Conservation (phyloP, 2,888 invertebrate species). For the Habroteleia sp. region DNA sequence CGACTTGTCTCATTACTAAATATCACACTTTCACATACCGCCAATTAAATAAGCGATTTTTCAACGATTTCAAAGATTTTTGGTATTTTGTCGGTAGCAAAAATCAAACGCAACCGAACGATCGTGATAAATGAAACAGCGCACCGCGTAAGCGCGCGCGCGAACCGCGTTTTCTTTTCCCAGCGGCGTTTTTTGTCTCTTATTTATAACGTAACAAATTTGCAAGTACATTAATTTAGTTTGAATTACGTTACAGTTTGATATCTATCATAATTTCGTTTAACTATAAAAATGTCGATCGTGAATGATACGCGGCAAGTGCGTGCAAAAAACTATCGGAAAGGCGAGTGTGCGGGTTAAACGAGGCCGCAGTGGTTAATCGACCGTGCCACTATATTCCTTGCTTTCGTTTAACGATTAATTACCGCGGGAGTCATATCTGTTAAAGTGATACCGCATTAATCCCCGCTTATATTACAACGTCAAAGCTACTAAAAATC, state of each 20-base stretch:
- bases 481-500: conserved; percentile 50
- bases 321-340: conserved; percentile 54
- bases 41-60: conserved; percentile 12
- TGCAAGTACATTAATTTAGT: conserved; percentile 58
- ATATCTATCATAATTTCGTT: conserved; percentile 58
- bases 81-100: conserved; percentile 2
- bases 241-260: conserved; percentile 57
- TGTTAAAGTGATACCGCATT: conserved; percentile 53
- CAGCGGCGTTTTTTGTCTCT: conserved; percentile 5
- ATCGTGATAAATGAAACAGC: conserved; percentile 11
- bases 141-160: not conserved
- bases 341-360: conserved; percentile 58
- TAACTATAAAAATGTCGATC: conserved; percentile 54
- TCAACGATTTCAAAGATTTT: conserved; percentile 1
- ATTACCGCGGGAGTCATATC: conserved; percentile 59
- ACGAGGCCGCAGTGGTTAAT: conserved; percentile 65
- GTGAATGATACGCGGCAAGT: conserved; percentile 51
- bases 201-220: conserved; percentile 57
- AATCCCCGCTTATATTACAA: conserved; percentile 55
- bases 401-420: conserved; percentile 66
- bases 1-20: conserved; percentile 25
- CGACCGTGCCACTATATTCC: conserved; percentile 62
- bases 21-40: conserved; percentile 26
- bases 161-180: conserved; percentile 23
- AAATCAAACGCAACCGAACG: not conserved